Percentiles rank a stretch among this genome's conserved stretches.
Evolutionary conservation across 2,888 invertebrate species (phyloP).

Genomic region (Tanaodytes sp.): DNA sequence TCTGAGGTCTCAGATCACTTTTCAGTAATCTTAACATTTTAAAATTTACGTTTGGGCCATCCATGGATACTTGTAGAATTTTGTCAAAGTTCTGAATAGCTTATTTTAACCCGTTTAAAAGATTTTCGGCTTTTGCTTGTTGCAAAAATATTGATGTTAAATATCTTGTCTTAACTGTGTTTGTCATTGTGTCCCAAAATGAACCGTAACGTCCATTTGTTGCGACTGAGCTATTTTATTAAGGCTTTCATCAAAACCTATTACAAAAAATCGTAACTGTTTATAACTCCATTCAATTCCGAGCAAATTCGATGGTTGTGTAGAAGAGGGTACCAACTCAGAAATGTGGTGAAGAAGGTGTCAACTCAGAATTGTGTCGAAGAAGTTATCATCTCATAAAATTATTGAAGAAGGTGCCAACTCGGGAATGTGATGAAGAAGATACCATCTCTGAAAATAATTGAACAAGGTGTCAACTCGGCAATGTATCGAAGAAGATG

Average conservation of each 20-base stretch:
- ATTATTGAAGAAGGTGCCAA: too few relatives aligned
- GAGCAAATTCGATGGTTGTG: too few relatives aligned
- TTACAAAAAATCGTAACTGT: too few relatives aligned
- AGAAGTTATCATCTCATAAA: too few relatives aligned
- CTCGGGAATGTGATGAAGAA: too few relatives aligned
- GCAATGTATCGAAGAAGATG: too few relatives aligned
- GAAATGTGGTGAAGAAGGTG: too few relatives aligned
- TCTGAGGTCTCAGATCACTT: neutral
- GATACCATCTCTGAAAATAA: too few relatives aligned
- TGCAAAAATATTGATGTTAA: slow-evolving; percentile 53
- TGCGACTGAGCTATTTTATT: slow-evolving; percentile 52
- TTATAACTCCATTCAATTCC: too few relatives aligned
- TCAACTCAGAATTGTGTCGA: too few relatives aligned
- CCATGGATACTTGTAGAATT: slow-evolving; percentile 53
- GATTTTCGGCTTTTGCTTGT: slow-evolving; percentile 49
- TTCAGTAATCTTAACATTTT: neutral
- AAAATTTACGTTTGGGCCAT: slow-evolving; percentile 39
- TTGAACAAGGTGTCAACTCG: too few relatives aligned
- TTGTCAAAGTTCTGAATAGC: slow-evolving; percentile 35
- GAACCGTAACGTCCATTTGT: slow-evolving; percentile 60
- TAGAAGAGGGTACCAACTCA: too few relatives aligned
- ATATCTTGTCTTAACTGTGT: slow-evolving; percentile 55
- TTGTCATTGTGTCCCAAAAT: slow-evolving; percentile 51
- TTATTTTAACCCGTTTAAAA: slow-evolving; percentile 42
- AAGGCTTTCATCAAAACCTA: slow-evolving; percentile 17